phyloP scores from a whole-genome alignment of 2,113 vertebrate genomes.

The Asarcornis scutulata region DNA sequence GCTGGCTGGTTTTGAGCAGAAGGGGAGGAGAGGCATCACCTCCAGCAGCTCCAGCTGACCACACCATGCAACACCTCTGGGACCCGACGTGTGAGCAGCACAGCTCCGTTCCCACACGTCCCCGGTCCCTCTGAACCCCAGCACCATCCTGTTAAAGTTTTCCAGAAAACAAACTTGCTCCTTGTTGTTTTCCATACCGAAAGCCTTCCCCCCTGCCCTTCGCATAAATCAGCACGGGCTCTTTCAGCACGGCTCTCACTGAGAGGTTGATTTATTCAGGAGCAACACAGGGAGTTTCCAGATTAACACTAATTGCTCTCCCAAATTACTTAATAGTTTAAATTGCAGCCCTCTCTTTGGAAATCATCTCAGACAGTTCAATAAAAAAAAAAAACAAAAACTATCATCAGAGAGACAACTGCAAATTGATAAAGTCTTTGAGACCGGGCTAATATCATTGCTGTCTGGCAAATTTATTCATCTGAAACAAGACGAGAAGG shows the following conservation, averaged over 20 bases:
- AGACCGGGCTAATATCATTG: conserved; percentile 27
- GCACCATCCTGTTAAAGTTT: background rate
- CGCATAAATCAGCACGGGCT: background rate
- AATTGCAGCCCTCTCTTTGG: conserved; percentile 67
- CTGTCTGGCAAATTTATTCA: conserved; percentile 58
- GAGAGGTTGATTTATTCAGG: conserved; percentile 69
- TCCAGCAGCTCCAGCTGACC: background rate
- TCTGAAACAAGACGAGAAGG: conserved; percentile 9
- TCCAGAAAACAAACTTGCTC: background rate
- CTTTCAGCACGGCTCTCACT: background rate
- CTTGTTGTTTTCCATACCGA: background rate
- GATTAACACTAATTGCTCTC: conserved; percentile 71
- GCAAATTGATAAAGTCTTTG: conserved; percentile 65
- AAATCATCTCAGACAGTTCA: conserved; percentile 62
- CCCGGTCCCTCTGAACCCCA: fast-evolving
- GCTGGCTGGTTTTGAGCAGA: background rate
- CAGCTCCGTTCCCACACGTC: fast-evolving
- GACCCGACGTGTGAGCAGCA: background rate
- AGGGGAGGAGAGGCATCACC: background rate
- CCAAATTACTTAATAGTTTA: conserved; percentile 69
- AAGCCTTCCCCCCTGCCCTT: background rate
- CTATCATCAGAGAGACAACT: conserved; percentile 52
- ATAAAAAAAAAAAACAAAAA: background rate
- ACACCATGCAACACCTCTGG: too few relatives aligned
- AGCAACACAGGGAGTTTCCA: conserved; percentile 69